Conservation (phyloP, 2,797 vertebrate species). For the Sitta carolinensis region DNA sequence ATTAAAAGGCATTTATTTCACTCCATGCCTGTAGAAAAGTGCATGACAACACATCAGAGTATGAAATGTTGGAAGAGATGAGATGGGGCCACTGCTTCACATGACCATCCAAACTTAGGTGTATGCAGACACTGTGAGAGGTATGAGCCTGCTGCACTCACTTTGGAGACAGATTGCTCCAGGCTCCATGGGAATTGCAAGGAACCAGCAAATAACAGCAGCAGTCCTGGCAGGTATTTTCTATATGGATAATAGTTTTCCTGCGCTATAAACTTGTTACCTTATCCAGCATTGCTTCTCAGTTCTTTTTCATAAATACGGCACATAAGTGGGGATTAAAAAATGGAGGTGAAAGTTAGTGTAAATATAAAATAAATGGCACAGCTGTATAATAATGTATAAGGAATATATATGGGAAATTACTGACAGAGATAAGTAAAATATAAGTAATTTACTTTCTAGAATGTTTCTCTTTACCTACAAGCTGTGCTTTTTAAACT, state of each 20-base stretch:
- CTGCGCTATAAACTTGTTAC: background rate
- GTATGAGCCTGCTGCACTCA: background rate
- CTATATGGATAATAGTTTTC: background rate
- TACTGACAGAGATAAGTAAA: background rate
- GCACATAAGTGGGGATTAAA: background rate
- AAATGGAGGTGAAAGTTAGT: background rate
- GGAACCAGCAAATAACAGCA: background rate
- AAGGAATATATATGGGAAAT: background rate
- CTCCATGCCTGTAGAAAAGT: background rate
- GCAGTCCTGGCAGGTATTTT: background rate
- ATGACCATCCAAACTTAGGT: rapidly evolving
- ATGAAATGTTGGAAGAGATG: background rate
- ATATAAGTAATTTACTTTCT: background rate
- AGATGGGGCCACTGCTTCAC: background rate
- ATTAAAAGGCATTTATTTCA: background rate
- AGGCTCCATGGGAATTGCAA: background rate
- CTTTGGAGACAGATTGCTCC: background rate
- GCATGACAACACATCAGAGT: background rate
- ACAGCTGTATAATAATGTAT: background rate
- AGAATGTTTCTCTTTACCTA: background rate
- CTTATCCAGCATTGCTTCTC: background rate
- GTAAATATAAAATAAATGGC: background rate
- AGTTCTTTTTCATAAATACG: background rate
- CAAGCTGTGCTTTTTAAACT: background rate
- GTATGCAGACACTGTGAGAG: background rate